phyloP scores from a whole-genome alignment of 2,113 vertebrate species.

The Ameiurus melas region DNA sequence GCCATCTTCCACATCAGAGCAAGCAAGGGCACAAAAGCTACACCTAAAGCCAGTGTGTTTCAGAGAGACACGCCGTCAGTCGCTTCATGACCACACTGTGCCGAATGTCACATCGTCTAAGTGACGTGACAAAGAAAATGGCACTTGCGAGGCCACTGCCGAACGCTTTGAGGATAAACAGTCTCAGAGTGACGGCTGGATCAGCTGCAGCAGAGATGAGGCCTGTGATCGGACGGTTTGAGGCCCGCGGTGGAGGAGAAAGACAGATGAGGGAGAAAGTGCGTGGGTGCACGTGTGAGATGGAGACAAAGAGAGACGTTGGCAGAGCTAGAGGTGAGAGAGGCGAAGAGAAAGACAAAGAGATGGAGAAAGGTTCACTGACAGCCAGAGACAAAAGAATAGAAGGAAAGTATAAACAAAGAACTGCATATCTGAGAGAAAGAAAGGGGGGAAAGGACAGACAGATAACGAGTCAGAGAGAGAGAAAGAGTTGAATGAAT shows the following conservation, averaged over 20 bases:
- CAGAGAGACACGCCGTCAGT: constrained; percentile 58
- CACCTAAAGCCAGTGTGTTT: constrained; percentile 49
- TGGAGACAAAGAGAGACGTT: not conserved
- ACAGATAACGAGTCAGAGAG: not conserved
- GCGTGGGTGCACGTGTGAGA: not conserved
- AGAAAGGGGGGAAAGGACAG: not conserved
- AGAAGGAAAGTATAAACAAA: not conserved
- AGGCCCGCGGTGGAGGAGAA: too few relatives aligned
- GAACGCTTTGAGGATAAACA: constrained; percentile 66
- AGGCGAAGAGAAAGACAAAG: not conserved
- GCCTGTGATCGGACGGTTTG: not conserved
- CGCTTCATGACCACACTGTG: constrained; percentile 66
- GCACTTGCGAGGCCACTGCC: constrained; percentile 72
- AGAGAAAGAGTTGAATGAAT: not conserved
- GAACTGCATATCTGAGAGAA: not conserved
- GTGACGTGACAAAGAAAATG: constrained; percentile 81
- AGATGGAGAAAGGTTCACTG: not conserved
- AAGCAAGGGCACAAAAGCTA: constrained; percentile 32
- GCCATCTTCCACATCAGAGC: constrained; percentile 56
- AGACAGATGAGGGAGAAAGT: not conserved
- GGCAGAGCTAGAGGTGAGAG: constrained; percentile 4
- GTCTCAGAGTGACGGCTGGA: constrained; percentile 41
- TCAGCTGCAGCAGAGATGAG: not conserved
- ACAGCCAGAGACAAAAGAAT: not conserved
- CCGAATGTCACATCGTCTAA: constrained; percentile 71